Percentiles rank a stretch among this genome's conserved stretches.
Conservation (phyloP, 2,113 vertebrate genomes). For the Esox niger region DNA sequence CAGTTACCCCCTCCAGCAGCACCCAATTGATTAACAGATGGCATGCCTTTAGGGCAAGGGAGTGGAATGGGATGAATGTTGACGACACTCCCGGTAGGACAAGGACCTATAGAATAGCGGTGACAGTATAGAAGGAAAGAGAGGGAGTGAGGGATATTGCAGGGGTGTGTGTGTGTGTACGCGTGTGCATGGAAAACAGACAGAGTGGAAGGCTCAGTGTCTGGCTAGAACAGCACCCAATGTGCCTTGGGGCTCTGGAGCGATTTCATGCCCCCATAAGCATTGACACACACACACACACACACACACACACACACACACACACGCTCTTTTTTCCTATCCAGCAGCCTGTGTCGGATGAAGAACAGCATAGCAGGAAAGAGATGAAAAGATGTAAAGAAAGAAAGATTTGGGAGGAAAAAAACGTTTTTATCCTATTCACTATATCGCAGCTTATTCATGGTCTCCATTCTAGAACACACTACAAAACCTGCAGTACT, state of each 20-base stretch:
- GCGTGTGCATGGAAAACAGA: constrained; percentile 29
- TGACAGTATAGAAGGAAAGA: neutral
- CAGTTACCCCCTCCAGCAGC: constrained; percentile 1
- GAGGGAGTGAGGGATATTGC: neutral
- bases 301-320: constrained; percentile 13
- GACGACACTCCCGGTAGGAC: neutral
- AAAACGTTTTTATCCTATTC: no score
- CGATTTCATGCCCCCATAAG: constrained; percentile 80
- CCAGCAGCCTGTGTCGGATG: constrained; percentile 39
- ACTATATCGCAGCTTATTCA: constrained; percentile 3
- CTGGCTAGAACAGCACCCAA: constrained; percentile 41
- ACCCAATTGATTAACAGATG: constrained; percentile 59
- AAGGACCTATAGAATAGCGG: neutral
- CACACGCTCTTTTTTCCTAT: constrained; percentile 32
- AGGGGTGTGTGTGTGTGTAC: neutral
- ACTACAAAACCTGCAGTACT: neutral
- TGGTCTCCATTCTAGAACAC: neutral
- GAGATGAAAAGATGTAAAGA: constrained; percentile 16
- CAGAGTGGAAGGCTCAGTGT: constrained; percentile 21
- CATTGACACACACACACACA: constrained; percentile 47
- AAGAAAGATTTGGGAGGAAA: constrained; percentile 32
- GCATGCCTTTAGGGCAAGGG: constrained; percentile 40
- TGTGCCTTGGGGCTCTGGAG: constrained; percentile 65
- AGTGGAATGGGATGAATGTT: constrained; percentile 34
- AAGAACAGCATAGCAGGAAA: constrained; percentile 38